These are phyloP conservation scores for Calameuta idolon DNA, from an alignment of 2,888 invertebrate genomes.

Conservation along the genomic window DNA sequence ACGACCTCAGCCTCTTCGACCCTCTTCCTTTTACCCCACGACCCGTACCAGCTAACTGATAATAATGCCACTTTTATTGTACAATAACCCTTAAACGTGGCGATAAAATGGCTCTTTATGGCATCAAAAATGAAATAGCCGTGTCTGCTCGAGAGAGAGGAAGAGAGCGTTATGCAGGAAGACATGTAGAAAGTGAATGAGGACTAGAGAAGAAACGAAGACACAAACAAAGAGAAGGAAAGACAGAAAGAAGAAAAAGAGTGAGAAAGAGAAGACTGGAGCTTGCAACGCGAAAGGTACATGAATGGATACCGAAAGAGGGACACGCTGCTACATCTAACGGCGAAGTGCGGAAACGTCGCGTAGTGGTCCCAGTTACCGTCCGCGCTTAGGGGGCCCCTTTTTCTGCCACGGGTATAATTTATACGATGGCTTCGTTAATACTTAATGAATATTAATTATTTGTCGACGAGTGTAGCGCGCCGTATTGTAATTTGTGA, in stretches of 20 bases:
- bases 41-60: slow-evolving; percentile 61
- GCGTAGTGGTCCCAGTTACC: slow-evolving; percentile 20
- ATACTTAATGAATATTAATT: slow-evolving; percentile 67
- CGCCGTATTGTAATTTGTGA: slow-evolving; percentile 61
- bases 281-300: not conserved
- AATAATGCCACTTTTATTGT: slow-evolving; percentile 67
- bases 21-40: slow-evolving; percentile 19
- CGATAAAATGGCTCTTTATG: slow-evolving; percentile 64
- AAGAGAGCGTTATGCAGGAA: not conserved
- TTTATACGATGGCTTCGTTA: slow-evolving; percentile 65
- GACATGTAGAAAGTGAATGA: not conserved
- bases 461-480: slow-evolving; percentile 51
- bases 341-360: slow-evolving; percentile 40
- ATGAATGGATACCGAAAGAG: slow-evolving; percentile 9
- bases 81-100: slow-evolving; percentile 66
- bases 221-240: slow-evolving; percentile 15
- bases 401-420: slow-evolving; percentile 42
- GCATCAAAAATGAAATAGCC: slow-evolving; percentile 64
- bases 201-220: slow-evolving; percentile 13
- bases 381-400: slow-evolving; percentile 36
- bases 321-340: slow-evolving; percentile 54
- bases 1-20: slow-evolving; percentile 43
- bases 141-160: slow-evolving; percentile 36
- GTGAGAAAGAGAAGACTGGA: not conserved
- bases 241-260: not conserved